These are phyloP conservation scores for Hyles vespertilio DNA, from an alignment of 1,140 invertebrate genomes.

Conservation along the genomic window DNA sequence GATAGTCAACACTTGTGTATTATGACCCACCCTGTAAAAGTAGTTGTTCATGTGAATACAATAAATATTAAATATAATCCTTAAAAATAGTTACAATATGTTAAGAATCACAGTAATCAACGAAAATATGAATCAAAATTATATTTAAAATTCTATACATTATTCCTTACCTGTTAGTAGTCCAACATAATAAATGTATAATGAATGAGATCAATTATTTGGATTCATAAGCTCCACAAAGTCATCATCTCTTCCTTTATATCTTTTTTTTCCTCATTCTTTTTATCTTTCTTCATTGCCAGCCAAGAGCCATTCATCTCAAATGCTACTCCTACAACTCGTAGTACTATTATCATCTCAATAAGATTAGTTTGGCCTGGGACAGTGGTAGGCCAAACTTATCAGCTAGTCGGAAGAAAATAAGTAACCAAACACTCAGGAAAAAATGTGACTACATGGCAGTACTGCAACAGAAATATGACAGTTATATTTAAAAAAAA, in stretches of 20 bases:
- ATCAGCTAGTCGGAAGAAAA: constrained; percentile 87
- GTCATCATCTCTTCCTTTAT: constrained; percentile 67
- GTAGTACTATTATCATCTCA: constrained; percentile 93
- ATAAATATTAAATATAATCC: no score
- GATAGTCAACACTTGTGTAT: no score
- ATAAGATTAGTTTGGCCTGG: constrained; percentile 91
- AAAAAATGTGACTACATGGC: constrained; percentile 87
- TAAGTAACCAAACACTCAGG: constrained; percentile 91
- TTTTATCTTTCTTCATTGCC: constrained; percentile 58
- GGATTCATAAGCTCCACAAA: constrained; percentile 76
- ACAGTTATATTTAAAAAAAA: no score
- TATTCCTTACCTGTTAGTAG: constrained; percentile 85
- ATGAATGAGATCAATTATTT: constrained; percentile 82
- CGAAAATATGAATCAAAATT: no score
- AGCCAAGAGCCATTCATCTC: constrained; percentile 86
- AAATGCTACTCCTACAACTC: constrained; percentile 92
- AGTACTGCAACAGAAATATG: constrained; percentile 77
- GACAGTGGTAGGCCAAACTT: constrained; percentile 85
- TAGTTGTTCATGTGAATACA: no score
- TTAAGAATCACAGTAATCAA: no score
- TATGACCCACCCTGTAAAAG: no score
- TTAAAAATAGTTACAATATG: no score
- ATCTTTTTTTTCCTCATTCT: constrained; percentile 36
- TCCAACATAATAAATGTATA: constrained; percentile 91
- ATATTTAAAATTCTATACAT: no score